Evolutionary conservation across 1,140 invertebrate species (phyloP).

Genomic region (Drosophila nannoptera): DNA sequence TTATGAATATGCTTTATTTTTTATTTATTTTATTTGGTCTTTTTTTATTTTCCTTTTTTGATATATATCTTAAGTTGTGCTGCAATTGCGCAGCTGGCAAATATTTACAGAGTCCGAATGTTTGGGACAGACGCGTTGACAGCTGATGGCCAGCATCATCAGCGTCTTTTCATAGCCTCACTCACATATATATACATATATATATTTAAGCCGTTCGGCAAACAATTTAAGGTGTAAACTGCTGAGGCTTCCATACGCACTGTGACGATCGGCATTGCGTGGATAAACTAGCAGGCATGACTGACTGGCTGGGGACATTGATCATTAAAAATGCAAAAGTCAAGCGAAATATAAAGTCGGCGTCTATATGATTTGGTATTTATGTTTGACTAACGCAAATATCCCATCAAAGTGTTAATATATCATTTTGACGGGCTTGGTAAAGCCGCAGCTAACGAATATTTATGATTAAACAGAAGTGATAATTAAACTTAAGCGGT

Average conservation of each 20-base stretch:
- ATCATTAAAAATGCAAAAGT: conserved; percentile 35
- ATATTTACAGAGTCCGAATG: conserved; percentile 24
- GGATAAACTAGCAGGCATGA: conserved; percentile 26
- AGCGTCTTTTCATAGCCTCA: conserved; percentile 21
- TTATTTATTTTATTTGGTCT: conserved; percentile 14
- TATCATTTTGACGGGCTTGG: conserved; percentile 31
- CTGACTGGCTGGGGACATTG: conserved; percentile 9
- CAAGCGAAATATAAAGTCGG: conserved; percentile 18
- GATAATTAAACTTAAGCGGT: conserved; percentile 24
- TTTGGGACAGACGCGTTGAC: conserved; percentile 28
- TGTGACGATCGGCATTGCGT: conserved; percentile 27
- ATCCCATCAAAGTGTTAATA: conserved; percentile 39
- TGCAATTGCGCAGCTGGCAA: conserved; percentile 40
- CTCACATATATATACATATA: conserved; percentile 5
- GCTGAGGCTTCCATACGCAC: conserved; percentile 16
- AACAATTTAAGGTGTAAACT: conserved; percentile 45
- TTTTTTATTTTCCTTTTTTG: not conserved
- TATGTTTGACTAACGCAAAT: conserved; percentile 44
- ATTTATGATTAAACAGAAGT: conserved; percentile 33
- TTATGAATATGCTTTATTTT: conserved; percentile 22
- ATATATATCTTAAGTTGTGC: conserved; percentile 10
- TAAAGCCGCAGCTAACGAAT: conserved; percentile 10
- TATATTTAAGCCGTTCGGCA: conserved; percentile 34
- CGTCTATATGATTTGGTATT: conserved; percentile 23
- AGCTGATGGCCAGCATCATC: conserved; percentile 37